A percentile compares a stretch with the other conserved stretches of the same genome.
phyloP scores from a whole-genome alignment of 2,113 vertebrate genomes.

The Mormyrus lacerda region DNA sequence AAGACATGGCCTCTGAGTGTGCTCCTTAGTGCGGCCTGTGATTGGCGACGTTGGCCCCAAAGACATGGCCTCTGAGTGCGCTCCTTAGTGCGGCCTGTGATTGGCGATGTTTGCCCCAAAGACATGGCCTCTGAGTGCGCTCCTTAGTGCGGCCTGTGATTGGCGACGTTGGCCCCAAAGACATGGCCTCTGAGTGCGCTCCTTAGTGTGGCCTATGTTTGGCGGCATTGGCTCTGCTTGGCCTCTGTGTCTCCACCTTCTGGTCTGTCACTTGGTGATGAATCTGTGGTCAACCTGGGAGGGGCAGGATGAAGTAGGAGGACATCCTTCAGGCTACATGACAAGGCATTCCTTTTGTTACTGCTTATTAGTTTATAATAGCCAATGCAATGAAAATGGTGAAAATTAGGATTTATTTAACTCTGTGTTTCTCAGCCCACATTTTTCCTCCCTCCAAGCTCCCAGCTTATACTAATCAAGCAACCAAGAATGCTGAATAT shows the following conservation, averaged over 20 bases:
- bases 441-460: background rate
- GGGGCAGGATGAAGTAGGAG: background rate
- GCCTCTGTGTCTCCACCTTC: background rate
- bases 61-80: too few species aligned
- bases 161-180: background rate
- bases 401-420: background rate
- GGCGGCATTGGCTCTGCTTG: background rate
- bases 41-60: too few species aligned
- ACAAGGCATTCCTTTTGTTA: background rate
- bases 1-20: background rate
- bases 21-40: too few species aligned
- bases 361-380: background rate
- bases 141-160: background rate
- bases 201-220: too few species aligned
- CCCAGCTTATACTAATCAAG: background rate
- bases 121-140: background rate
- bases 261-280: background rate
- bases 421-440: background rate
- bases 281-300: background rate
- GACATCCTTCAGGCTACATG: background rate
- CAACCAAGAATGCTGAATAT: background rate
- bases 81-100: too few species aligned
- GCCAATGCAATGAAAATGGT: background rate
- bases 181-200: background rate
- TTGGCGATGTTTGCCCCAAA: background rate